A percentile compares a stretch with the other conserved stretches of the same genome.
Conservation (phyloP, 2,888 invertebrate species). For the Scaeva pyrastri region DNA sequence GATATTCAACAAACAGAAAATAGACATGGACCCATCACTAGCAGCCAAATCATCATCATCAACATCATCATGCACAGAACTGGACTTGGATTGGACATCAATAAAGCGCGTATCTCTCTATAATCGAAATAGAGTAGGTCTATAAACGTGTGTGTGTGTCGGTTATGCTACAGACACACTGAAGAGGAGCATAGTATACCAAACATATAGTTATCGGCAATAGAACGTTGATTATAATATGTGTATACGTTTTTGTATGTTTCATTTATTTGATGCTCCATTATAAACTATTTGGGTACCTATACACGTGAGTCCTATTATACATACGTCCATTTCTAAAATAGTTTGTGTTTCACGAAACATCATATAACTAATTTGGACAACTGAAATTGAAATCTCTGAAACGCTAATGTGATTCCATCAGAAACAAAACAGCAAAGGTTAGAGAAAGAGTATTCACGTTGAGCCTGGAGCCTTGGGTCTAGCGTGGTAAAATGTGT, state of each 20-base stretch:
- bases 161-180: constrained; percentile 6
- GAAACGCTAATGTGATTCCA: constrained; percentile 72
- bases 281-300: constrained; percentile 22
- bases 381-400: constrained; percentile 75
- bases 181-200: constrained; percentile 1
- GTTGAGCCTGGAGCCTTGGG: neutral
- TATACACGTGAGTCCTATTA: constrained; percentile 25
- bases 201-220: constrained; percentile 27
- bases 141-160: too few species aligned
- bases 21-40: constrained; percentile 68
- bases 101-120: neutral
- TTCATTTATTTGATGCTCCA: constrained; percentile 35
- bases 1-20: constrained; percentile 25
- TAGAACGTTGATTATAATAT: constrained; percentile 28
- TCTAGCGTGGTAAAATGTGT: constrained; percentile 62
- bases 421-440: constrained; percentile 39
- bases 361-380: constrained; percentile 74
- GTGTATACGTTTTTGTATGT: neutral
- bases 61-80: constrained; percentile 36
- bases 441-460: constrained; percentile 7
- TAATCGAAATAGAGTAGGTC: too few species aligned
- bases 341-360: constrained; percentile 67
- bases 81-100: constrained; percentile 47
- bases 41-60: constrained; percentile 62
- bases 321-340: neutral